Conservation (phyloP, 2,888 invertebrate species). For the Chrysina gloriosa region DNA sequence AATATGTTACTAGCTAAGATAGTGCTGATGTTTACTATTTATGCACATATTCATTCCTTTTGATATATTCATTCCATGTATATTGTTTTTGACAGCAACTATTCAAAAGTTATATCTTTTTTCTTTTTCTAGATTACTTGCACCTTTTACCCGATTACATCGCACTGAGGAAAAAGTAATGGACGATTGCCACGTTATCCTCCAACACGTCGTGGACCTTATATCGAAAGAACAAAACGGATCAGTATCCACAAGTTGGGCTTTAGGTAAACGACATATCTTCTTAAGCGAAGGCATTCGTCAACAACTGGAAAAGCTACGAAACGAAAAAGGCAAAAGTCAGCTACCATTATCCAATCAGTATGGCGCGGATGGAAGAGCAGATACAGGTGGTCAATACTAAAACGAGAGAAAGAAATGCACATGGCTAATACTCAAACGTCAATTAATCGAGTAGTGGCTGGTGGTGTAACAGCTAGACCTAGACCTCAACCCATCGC, state of each 20-base stretch:
- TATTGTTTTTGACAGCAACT: too few relatives aligned
- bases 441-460: constrained; percentile 55
- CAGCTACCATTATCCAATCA: constrained; percentile 86
- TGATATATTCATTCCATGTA: too few relatives aligned
- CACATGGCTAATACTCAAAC: constrained; percentile 49
- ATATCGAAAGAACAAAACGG: constrained; percentile 68
- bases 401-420: constrained; percentile 62
- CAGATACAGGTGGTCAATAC: constrained; percentile 74
- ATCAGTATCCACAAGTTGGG: constrained; percentile 84
- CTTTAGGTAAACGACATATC: constrained; percentile 91
- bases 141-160: constrained; percentile 78
- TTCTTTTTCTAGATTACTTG: constrained; percentile 72
- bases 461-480: constrained; percentile 68
- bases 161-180: constrained; percentile 79
- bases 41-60: too few relatives aligned
- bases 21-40: too few relatives aligned
- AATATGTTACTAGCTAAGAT: too few relatives aligned
- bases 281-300: constrained; percentile 94
- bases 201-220: constrained; percentile 76
- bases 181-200: constrained; percentile 81
- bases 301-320: constrained; percentile 87
- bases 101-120: too few relatives aligned
- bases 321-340: constrained; percentile 81
- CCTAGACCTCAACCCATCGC: constrained; percentile 91
- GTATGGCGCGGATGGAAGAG: constrained; percentile 86